Evolutionary conservation across 2,888 invertebrate genomes (phyloP), one percentile per base, ranked within the genome.

Genomic region (Saturnia japonica): DNA sequence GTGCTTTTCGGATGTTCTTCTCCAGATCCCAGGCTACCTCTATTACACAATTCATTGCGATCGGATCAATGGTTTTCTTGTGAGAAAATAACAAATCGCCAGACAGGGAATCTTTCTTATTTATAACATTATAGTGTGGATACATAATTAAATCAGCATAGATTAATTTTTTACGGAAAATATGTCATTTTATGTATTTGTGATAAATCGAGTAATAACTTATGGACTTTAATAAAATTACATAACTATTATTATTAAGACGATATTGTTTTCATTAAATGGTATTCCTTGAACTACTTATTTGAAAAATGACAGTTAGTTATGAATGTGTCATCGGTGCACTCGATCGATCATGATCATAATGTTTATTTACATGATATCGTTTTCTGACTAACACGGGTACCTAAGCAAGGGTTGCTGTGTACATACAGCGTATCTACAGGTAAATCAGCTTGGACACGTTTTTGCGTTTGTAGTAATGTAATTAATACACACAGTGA

Each of bases 361-460:
- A 45, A 51, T 68, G 68, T 47, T 68, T 68, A 47, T 68, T 68
- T 68, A 68, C 25, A 68, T 19, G 68, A 68, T 68, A 51, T 51
- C 47, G 51, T 14, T 51, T 45, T 68, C 45, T n/a, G 47, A 25
- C 12, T 60, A 60, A 28, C 57, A 54, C 22, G 45, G 45, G 19
- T 28, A 45, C n/a, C 28, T 28, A n/a, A 68, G 28, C 51, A 51
- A 51, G 14, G 19, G 19, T n/a, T n/a, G n/a, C 51, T 47, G 14
- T 14, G 14, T 60, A 28, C 25, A 60, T 12, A 60, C 14, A 14
- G 25, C 25, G 25, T 3, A 51, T 14, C 47, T 11, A 57, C n/a
- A n/a, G n/a, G n/a, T n/a, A n/a, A n/a, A n/a, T n/a, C n/a, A n/a
- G n/a, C n/a, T n/a, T n/a, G n/a, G n/a, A n/a, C n/a, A n/a, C n/a